Evolutionary conservation across 2,888 invertebrate species (phyloP), one percentile per base, ranked within the genome.

Genomic region (Acrocera orbiculus): DNA sequence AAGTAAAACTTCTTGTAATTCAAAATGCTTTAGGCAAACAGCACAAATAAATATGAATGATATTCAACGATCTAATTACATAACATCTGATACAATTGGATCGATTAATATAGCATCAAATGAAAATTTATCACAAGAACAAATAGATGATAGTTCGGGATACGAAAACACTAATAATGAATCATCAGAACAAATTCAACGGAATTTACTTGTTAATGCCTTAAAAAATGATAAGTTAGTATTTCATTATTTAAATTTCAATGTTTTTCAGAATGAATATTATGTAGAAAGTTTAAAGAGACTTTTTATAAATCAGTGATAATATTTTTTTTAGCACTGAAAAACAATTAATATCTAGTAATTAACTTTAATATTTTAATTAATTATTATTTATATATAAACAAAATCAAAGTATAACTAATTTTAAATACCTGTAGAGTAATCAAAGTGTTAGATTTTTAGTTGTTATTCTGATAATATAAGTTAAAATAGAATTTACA

Each of bases 151-250:
- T 27, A n/a, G 30, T 30, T 2, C 19, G 25, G 25, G 35, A 35
- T 23, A 23, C 4, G n/a, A n/a, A n/a, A n/a, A n/a, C n/a, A n/a
- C n/a, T 23, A n/a, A 23, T 11, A 23, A 38, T 17, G 44, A 44
- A 16, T 53, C 57, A 3, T 56, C 59, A 2, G 58, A 58, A 20
- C 58, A 58, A 35, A 52, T 58, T 0, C 58, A 58, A 39, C 52
- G 58, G 8, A 58, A 58, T 45, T 46, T 58, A 5, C 37, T 58
- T 16, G 57, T 56, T 2, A 58, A 59, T 40, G 58, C 58, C 10
- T 37, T 59, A 10, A 58, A 59, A 39, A 58, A 52, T 41, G 60
- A 59, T 27, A 59, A 58, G 41, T 41, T 36, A 34, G 36, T 32
- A 6, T 22, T 22, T 16, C 26, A 13, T 16, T 32, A 16, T 22